Base-by-base conservation (phyloP, 2,888 invertebrate species). In the Epinotia bilunana region DNA sequence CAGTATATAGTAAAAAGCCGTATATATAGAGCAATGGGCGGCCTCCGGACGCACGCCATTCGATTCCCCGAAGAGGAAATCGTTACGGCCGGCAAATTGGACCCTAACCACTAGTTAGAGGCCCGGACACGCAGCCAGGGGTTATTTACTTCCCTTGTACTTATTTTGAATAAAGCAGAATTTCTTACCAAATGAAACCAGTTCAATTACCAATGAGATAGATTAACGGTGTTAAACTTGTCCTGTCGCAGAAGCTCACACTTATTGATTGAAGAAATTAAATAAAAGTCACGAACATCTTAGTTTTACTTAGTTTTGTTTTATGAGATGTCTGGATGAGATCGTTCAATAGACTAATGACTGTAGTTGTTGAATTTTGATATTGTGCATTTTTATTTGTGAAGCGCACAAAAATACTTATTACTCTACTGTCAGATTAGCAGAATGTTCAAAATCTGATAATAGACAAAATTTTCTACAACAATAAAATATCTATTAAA, bases 41-140 rank as follows among this genome's bases (percentile, higher is more conserved):
- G 86, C 83, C 83, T 90, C 88, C 89, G 89, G 89, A 87, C 90
- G 88, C 93, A 93, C 92, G 93, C 91, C 87, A 93, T 91, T 91
- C 92, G 89, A 91, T 92, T 93, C 93, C 92, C 92, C 90, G 92
- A 92, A 93, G 91, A 93, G 92, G 93, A 93, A 93, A 93, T 93
- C 90, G 93, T 93, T 92, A 93, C 87, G 90, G 88, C 86, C 87
- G 89, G 90, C 89, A 93, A 93, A 93, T 93, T 93, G 92, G 91
- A 87, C 90, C 90, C 91, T 93, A 93, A 93, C 93, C 90, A 92
- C 93, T 87, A 88, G 88, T 90, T 91, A 86, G 76, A 73, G 68
- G 63, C 58, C 43, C 53, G 60, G 55, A 49, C 67, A 74, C 70
- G 73, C 73, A 70, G 86, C 80, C 81, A 80, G 79, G 76, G 79